A percentile compares a stretch with the other conserved stretches of the same genome.
These are phyloP conservation scores for Drosophila limbata DNA, from an alignment of 2,888 invertebrate species.

Conservation along the genomic window DNA sequence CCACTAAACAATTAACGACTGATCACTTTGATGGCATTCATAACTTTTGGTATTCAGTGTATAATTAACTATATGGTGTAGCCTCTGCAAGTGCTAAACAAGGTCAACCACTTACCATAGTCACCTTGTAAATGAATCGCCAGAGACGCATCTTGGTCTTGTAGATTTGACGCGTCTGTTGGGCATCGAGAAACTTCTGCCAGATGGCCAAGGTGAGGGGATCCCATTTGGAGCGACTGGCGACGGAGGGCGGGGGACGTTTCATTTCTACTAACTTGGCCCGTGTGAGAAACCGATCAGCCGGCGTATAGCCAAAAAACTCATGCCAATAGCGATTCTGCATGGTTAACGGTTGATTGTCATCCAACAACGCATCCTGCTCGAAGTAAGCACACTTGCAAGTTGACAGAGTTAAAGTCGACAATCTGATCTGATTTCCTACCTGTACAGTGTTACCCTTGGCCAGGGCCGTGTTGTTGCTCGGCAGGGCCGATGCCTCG, in stretches of 20 bases:
- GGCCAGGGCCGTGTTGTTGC: neutral
- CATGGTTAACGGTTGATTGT: slow-evolving; percentile 54
- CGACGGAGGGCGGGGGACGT: slow-evolving; percentile 88
- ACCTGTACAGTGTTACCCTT: slow-evolving; percentile 47
- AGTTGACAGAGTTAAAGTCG: slow-evolving; percentile 7
- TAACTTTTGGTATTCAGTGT: no score
- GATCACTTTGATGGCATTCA: no score
- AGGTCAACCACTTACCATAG: slow-evolving; percentile 87
- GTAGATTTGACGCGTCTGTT: slow-evolving; percentile 93
- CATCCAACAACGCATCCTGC: slow-evolving; percentile 20
- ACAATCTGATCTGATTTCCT: slow-evolving; percentile 7
- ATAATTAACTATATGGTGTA: neutral
- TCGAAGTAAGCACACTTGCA: neutral
- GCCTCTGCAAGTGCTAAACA: neutral
- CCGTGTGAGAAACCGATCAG: slow-evolving; percentile 89
- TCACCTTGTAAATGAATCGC: slow-evolving; percentile 90
- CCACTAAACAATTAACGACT: no score
- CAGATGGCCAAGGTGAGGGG: slow-evolving; percentile 91
- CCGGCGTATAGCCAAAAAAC: slow-evolving; percentile 84
- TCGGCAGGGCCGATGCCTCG: neutral
- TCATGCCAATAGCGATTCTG: slow-evolving; percentile 79
- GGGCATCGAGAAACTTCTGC: slow-evolving; percentile 91
- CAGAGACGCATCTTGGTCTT: slow-evolving; percentile 94
- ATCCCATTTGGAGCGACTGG: slow-evolving; percentile 89
- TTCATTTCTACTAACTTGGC: slow-evolving; percentile 89